Evolutionary conservation across 2,113 vertebrate species (phyloP).

Genomic region (Saccopteryx bilineata): DNA sequence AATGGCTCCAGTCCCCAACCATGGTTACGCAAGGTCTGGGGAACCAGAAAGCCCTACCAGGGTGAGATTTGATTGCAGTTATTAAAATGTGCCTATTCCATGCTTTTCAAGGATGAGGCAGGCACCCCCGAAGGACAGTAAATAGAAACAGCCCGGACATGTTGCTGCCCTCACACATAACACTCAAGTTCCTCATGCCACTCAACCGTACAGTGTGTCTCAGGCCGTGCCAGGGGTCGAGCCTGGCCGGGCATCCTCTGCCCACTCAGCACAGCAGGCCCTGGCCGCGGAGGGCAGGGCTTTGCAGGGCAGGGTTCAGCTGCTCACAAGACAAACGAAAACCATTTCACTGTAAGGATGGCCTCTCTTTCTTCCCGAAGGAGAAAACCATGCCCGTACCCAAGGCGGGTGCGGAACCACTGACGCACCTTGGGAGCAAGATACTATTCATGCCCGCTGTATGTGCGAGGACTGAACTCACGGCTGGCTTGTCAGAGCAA

Average conservation of each 20-base stretch:
- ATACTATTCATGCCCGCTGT: fast-evolving
- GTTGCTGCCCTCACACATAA: background rate
- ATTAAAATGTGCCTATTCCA: background rate
- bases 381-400: fast-evolving
- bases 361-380: background rate
- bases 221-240: fast-evolving
- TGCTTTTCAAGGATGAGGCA: background rate
- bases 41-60: background rate
- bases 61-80: background rate
- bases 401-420: fast-evolving
- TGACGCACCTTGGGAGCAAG: fast-evolving
- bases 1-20: background rate
- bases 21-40: background rate
- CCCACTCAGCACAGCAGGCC: background rate
- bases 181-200: fast-evolving
- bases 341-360: background rate
- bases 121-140: background rate
- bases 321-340: background rate
- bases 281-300: fast-evolving
- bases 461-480: fast-evolving
- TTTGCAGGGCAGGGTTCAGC: background rate
- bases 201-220: fast-evolving
- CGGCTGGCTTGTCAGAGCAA: background rate
- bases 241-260: background rate
- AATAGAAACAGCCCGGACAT: background rate